Evolutionary conservation across 1,140 invertebrate species (phyloP), one percentile per base, ranked within the genome.

Genomic region (Hyposmocoma kahamanoa): DNA sequence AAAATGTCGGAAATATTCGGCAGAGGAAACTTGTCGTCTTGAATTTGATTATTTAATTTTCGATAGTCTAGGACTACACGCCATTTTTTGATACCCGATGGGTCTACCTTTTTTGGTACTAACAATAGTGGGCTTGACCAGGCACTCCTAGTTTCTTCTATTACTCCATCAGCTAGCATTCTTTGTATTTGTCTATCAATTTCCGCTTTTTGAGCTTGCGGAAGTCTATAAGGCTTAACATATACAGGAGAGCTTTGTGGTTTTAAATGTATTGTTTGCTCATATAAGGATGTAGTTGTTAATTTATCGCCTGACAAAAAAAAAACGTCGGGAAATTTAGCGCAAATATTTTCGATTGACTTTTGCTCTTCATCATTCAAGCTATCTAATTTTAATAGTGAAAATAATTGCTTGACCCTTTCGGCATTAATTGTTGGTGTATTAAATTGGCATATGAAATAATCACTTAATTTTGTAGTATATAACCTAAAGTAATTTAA

Each of bases 1-100:
- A 55, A 41, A 19, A 45, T 41, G 8, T 41, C 38, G 2, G 18
- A 21, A 9, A 41, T 41, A 20, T 41, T 41, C 10, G 38, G 38
- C 13, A 41, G 22, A 2, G 38, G 38, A 22, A 41, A 41, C 38
- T 41, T 41, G 13, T 41, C 38, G 22, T 41, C 19, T 13, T 41
- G 4, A 21, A 41, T 41, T 22, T 41, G 18, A 9, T 41, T 20
- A 20, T 41, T 41, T 5, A 41, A 19, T 41, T 41, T 41, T 3
- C 38, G 38, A 20, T 41, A 41, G 13, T 41, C 38, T 2, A 41
- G 20, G 11, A 41, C 38, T 19, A 43, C 42, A 13, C 22, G 22
- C 22, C 22, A 26, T 43, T 24, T 28, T 18, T 24, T 24, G 3
- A 13, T 9, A 13, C 15, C 22, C 11, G 15, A 17, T 26, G 22